These are phyloP conservation scores for Sympetrum striolatum DNA, from an alignment of 2,888 invertebrate species.

Conservation along the genomic window DNA sequence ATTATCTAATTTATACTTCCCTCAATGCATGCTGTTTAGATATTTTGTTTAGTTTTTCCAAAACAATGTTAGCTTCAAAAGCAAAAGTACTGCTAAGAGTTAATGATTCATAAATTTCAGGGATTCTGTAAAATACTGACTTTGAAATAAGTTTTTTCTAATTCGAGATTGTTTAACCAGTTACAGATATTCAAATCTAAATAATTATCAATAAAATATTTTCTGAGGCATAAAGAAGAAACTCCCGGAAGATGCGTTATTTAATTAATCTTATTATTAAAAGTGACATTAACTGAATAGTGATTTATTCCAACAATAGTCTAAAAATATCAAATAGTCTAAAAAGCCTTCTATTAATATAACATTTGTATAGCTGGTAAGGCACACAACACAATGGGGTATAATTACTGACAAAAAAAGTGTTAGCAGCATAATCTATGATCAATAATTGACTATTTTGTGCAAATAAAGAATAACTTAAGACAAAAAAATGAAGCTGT, in stretches of 20 bases:
- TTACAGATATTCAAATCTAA: too few relatives aligned
- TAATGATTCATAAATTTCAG: too few relatives aligned
- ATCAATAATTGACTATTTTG: background rate
- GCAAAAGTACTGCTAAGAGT: too few relatives aligned
- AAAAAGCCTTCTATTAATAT: background rate
- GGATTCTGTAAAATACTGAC: too few relatives aligned
- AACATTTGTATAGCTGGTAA: slow-evolving; percentile 31
- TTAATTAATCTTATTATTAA: background rate
- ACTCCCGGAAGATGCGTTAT: slow-evolving; percentile 32
- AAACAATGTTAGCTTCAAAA: background rate
- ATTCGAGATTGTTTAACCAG: too few relatives aligned
- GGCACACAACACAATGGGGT: background rate
- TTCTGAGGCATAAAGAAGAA: background rate
- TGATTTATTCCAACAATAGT: background rate
- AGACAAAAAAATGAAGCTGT: background rate
- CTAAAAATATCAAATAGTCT: background rate
- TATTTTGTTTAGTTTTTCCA: background rate
- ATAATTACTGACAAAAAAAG: background rate
- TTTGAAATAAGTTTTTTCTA: too few relatives aligned
- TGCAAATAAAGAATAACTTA: slow-evolving; percentile 2
- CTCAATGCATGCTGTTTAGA: background rate
- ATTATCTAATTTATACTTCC: background rate
- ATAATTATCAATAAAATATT: background rate
- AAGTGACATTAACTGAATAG: background rate
- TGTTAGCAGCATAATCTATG: slow-evolving; percentile 24